Conservation (phyloP, 2,797 vertebrate genomes). For the Gymnopithys bicolor region DNA sequence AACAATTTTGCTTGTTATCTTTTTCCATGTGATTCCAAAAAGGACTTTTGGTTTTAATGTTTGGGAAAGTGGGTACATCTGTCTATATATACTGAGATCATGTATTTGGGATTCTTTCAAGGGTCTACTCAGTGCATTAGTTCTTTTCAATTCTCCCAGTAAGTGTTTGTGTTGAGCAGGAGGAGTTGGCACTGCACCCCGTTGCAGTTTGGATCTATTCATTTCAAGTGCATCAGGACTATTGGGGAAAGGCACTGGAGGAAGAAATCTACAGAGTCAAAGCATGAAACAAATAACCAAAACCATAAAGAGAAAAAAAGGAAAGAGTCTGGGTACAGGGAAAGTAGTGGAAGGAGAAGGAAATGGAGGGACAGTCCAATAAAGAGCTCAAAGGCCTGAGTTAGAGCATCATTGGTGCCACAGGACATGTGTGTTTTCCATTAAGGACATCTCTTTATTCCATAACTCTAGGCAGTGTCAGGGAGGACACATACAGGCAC, state of each 20-base stretch:
- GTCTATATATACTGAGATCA: rapidly evolving
- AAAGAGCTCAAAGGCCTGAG: neutral
- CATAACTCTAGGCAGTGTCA: neutral
- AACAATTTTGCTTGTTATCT: neutral
- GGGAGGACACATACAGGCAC: rapidly evolving
- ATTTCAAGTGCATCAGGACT: neutral
- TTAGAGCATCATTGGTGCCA: neutral
- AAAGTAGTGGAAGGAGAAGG: neutral
- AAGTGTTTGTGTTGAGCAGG: neutral
- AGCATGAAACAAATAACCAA: neutral
- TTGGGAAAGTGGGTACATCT: neutral
- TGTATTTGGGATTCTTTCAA: neutral
- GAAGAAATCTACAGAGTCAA: neutral
- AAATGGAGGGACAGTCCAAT: neutral
- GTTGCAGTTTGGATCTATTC: neutral
- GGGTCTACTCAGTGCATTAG: neutral
- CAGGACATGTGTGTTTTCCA: neutral
- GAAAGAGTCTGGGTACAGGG: neutral
- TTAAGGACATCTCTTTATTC: neutral
- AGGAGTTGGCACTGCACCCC: neutral
- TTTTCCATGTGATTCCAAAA: neutral
- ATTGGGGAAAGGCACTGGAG: neutral
- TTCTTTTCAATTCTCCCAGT: neutral
- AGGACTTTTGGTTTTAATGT: neutral
- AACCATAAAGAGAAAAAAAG: neutral